Conservation (phyloP, 92 coral and sea anemone genomes). For the Chrysogorgia sp. region DNA sequence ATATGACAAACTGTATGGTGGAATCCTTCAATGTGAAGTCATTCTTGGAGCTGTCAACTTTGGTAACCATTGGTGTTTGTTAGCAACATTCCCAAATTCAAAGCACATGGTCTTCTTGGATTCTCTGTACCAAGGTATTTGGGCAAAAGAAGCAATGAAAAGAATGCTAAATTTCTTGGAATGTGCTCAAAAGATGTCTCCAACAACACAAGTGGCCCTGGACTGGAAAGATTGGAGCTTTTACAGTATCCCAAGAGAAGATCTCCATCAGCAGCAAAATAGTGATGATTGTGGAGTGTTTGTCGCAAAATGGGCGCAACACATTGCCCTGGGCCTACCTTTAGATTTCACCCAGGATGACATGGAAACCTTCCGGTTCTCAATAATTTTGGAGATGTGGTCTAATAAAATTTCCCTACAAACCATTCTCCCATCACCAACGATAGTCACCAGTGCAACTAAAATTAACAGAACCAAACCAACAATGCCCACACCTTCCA, state of each 20-base stretch:
- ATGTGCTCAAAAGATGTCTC: background rate
- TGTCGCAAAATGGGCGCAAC: slow-evolving; percentile 54
- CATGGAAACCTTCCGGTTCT: slow-evolving; percentile 31
- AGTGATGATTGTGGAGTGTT: slow-evolving; percentile 59
- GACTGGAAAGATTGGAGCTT: no score
- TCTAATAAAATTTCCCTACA: slow-evolving; percentile 35
- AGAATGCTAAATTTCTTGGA: slow-evolving; percentile 45
- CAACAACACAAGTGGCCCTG: background rate
- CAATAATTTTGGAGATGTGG: slow-evolving; percentile 41
- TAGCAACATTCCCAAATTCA: slow-evolving; percentile 29
- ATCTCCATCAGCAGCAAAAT: slow-evolving; percentile 50
- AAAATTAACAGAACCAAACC: no score
- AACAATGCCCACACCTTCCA: no score
- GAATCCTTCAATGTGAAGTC: slow-evolving; percentile 41
- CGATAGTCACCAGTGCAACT: slow-evolving; percentile 18
- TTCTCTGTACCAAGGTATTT: slow-evolving; percentile 46
- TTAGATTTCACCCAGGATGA: slow-evolving; percentile 44
- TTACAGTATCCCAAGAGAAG: slow-evolving; percentile 38
- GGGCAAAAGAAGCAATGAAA: slow-evolving; percentile 48
- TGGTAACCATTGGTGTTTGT: slow-evolving; percentile 52
- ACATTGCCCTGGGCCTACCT: slow-evolving; percentile 20
- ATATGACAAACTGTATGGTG: slow-evolving; percentile 42
- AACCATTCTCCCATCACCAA: no score
- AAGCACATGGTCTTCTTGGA: slow-evolving; percentile 45
- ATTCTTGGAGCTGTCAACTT: slow-evolving; percentile 57